Evolutionary conservation across 2,113 vertebrate genomes (phyloP).

Genomic region (Dicerorhinus sumatrensis): DNA sequence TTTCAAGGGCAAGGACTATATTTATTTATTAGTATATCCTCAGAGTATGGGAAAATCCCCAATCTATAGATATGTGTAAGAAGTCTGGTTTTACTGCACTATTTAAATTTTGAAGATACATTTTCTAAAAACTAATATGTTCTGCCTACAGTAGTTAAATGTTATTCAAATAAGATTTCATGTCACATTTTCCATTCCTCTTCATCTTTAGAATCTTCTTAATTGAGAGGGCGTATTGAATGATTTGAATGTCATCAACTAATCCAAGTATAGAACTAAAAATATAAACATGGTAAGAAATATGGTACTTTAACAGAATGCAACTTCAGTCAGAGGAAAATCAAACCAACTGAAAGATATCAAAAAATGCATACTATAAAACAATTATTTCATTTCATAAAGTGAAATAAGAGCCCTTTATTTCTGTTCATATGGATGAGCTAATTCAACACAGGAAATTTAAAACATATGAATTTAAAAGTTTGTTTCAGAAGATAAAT

Average conservation of each 20-base stretch:
- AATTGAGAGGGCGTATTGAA: background rate
- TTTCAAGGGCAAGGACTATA: background rate
- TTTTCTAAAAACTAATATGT: background rate
- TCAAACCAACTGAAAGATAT: background rate
- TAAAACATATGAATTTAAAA: background rate
- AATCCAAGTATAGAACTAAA: slow-evolving; percentile 44
- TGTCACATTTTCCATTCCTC: slow-evolving; percentile 37
- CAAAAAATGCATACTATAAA: background rate
- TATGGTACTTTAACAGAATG: background rate
- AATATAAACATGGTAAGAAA: slow-evolving; percentile 55
- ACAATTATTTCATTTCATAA: background rate
- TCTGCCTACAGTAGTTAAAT: background rate
- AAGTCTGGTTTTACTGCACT: background rate
- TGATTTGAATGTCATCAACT: slow-evolving; percentile 50
- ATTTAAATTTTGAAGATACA: background rate
- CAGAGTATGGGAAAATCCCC: background rate
- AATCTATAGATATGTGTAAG: background rate
- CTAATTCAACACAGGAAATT: background rate
- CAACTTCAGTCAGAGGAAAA: background rate
- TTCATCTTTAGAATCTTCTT: slow-evolving; percentile 43
- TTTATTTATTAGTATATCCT: background rate
- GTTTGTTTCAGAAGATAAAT: background rate
- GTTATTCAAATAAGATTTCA: slow-evolving; percentile 49
- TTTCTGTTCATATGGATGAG: background rate
- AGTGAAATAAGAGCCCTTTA: background rate